These are phyloP conservation scores for Pogoniulus pusillus DNA, from an alignment of 2,797 vertebrate species.

Conservation along the genomic window DNA sequence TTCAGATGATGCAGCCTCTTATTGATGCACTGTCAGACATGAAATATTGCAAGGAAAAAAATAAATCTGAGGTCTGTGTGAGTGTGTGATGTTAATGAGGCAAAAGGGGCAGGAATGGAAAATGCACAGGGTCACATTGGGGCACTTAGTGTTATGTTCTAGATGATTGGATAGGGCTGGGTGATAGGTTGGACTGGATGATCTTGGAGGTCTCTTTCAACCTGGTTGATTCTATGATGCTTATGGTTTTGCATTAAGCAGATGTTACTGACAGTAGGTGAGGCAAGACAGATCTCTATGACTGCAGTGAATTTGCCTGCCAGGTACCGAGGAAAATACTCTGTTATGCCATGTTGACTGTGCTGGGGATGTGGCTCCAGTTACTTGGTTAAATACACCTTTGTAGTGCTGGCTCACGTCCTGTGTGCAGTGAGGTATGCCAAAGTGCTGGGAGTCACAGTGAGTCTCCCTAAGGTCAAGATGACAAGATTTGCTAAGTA, in stretches of 20 bases:
- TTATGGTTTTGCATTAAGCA: neutral
- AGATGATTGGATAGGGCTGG: too few species aligned
- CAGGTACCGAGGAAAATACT: neutral
- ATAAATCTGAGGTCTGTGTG: neutral
- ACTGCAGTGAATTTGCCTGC: neutral
- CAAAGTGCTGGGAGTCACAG: neutral
- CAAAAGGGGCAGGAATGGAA: neutral
- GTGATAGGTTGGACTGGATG: too few species aligned
- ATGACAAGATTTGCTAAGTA: neutral
- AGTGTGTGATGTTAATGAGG: neutral
- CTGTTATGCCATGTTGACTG: neutral
- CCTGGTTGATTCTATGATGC: too few species aligned
- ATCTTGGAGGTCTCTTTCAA: too few species aligned
- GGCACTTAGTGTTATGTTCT: too few species aligned
- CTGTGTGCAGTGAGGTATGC: neutral
- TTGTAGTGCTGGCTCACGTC: neutral
- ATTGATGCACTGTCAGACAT: neutral
- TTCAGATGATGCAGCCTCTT: neutral
- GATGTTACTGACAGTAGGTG: neutral
- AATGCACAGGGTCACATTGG: neutral
- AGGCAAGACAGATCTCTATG: neutral
- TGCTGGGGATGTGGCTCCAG: neutral
- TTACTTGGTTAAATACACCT: neutral
- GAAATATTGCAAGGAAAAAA: neutral
- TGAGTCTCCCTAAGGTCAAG: neutral